Conservation (phyloP, 2,113 vertebrate species). For the Carassius gibelio region DNA sequence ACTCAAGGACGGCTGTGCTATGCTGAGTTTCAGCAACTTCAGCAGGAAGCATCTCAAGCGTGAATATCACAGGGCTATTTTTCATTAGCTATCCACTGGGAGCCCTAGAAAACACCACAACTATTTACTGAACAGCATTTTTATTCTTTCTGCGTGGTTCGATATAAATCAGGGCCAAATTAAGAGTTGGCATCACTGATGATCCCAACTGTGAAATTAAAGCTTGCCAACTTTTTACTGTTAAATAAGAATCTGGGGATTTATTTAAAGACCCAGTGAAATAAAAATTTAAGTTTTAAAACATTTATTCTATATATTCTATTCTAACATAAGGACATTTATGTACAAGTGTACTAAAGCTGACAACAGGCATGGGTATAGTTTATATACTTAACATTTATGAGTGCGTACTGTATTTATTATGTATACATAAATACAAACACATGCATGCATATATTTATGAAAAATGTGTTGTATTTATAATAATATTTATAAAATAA, state of each 20-base stretch:
- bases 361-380: not conserved
- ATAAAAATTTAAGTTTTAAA: not conserved
- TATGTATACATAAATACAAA: too few relatives aligned
- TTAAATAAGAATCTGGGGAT: not conserved
- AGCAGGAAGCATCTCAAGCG: slow-evolving; percentile 16
- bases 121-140: slow-evolving; percentile 21
- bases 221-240: not conserved
- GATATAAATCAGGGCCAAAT: not conserved
- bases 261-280: not conserved
- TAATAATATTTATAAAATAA: too few relatives aligned
- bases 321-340: not conserved
- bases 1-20: not conserved
- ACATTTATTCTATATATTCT: not conserved
- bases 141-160: not conserved
- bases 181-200: not conserved
- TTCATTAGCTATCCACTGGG: slow-evolving; percentile 34
- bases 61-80: slow-evolving; percentile 17
- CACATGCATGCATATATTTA: too few relatives aligned
- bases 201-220: slow-evolving; percentile 6
- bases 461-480: too few relatives aligned
- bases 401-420: too few relatives aligned
- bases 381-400: too few relatives aligned
- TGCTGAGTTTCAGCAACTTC: not conserved
- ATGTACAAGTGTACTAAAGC: not conserved
- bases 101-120: slow-evolving; percentile 5